Evolutionary conservation across 2,113 vertebrate species (phyloP), one percentile per base, ranked within the genome.

Genomic region (Ochotona princeps): DNA sequence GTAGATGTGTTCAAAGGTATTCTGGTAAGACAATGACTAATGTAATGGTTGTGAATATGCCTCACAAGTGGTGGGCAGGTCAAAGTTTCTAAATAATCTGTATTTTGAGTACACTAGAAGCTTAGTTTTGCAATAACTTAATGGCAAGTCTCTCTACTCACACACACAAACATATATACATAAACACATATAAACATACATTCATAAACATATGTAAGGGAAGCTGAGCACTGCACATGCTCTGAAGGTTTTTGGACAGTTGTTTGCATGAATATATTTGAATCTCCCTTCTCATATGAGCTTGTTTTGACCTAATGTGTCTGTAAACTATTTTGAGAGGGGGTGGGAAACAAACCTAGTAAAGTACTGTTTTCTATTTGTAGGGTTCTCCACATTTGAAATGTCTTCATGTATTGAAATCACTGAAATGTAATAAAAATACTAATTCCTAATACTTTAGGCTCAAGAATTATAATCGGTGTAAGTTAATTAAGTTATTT

Each of bases 311-410:
- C 12, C 12, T 88, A 23, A 8, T 78, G 47, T 67, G 80, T 10
- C 11, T 78, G 20, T 91, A 81, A 70, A 47, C 30, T 85, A 83
- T 25, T 87, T 70, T 49, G 79, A 66, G 57, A 18, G 17, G 35
- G 76, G 38, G 38, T 44, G 38, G 38, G 54, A 92, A 54, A 5
- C 0, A 81, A 17, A 87, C 32, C 17, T 47, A 6, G 38, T 83
- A 44, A 81, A 88, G 15, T 72, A 76, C 2, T 76, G 11, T 81
- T 96, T 94, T 89, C 9, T 74, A 74, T 79, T 10, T 95, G 47
- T 93, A 91, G 49, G 63, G 87, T 90, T 76, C 47, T 47, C 13
- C 81, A 49, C 30, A 85, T 83, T 96, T 90, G 81, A 78, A 93
- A 79, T 91, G 15, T 21, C 9, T 74, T 3, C 65, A 35, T 80